Percentiles rank a stretch among this genome's conserved stretches.
These are phyloP conservation scores for Trichogramma pretiosum DNA, from an alignment of 1,140 invertebrate species.

Conservation along the genomic window DNA sequence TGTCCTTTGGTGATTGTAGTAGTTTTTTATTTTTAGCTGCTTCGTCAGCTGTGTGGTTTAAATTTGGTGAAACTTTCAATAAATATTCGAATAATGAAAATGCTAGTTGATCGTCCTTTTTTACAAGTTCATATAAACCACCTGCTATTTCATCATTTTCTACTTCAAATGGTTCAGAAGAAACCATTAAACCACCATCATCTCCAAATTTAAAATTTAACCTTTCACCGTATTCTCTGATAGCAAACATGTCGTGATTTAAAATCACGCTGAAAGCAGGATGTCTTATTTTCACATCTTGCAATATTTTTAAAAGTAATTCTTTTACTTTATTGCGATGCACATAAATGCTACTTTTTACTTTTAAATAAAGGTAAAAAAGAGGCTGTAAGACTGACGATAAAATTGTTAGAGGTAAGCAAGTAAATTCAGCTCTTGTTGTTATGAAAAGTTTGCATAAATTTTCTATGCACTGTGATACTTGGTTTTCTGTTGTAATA, in stretches of 20 bases:
- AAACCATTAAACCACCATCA: slow-evolving; percentile 34
- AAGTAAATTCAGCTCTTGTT: slow-evolving; percentile 34
- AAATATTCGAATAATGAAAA: slow-evolving; percentile 34
- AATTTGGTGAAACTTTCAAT: slow-evolving; percentile 24
- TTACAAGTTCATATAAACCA: slow-evolving; percentile 33
- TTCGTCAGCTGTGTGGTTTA: slow-evolving; percentile 10
- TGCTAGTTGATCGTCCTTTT: slow-evolving; percentile 23
- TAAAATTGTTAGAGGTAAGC: slow-evolving; percentile 30
- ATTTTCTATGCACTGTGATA: slow-evolving; percentile 35
- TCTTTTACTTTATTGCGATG: slow-evolving; percentile 30
- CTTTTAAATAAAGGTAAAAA: slow-evolving; percentile 36
- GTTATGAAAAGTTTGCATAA: slow-evolving; percentile 36
- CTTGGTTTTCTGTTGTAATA: slow-evolving; percentile 26
- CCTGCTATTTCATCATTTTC: slow-evolving; percentile 28
- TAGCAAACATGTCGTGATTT: slow-evolving; percentile 20
- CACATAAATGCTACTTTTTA: slow-evolving; percentile 29
- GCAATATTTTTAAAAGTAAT: slow-evolving; percentile 33
- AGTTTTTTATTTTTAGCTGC: slow-evolving; percentile 1
- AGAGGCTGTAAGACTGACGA: slow-evolving; percentile 29
- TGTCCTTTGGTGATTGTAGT: slow-evolving; percentile 26
- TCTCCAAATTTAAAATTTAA: slow-evolving; percentile 34
- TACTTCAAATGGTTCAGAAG: slow-evolving; percentile 14
- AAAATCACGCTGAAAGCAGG: slow-evolving; percentile 31
- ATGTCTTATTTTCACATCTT: slow-evolving; percentile 19
- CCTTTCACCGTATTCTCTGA: slow-evolving; percentile 25